These are phyloP conservation scores for Epinephelus fuscoguttatus DNA, from an alignment of 2,113 vertebrate genomes.

Conservation along the genomic window DNA sequence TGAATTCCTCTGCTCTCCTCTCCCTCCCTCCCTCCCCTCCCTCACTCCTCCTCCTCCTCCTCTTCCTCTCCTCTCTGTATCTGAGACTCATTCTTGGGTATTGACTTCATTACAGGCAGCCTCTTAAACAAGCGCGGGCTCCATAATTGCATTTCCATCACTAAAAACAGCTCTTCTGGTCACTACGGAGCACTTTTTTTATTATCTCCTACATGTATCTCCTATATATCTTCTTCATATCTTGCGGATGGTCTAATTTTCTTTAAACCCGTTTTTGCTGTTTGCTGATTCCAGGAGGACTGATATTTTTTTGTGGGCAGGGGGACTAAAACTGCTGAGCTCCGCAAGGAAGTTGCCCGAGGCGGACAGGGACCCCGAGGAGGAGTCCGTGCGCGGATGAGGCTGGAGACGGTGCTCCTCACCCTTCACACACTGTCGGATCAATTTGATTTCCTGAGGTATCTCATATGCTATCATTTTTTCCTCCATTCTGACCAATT, in stretches of 20 bases:
- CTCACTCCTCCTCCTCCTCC: background rate
- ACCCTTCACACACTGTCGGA: slow-evolving; percentile 34
- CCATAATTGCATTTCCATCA: slow-evolving; percentile 25
- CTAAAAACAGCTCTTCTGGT: slow-evolving; percentile 14
- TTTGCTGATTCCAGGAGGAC: slow-evolving; percentile 47
- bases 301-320: slow-evolving; percentile 1
- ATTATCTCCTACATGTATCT: background rate
- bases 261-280: slow-evolving; percentile 25
- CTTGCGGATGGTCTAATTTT: slow-evolving; percentile 30
- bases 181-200: slow-evolving; percentile 58
- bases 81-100: slow-evolving; percentile 63
- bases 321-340: slow-evolving; percentile 70
- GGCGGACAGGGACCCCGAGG: slow-evolving; percentile 61
- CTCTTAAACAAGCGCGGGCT: slow-evolving; percentile 65
- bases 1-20: slow-evolving; percentile 67
- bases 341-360: slow-evolving; percentile 82
- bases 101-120: slow-evolving; percentile 65
- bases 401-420: slow-evolving; percentile 49
- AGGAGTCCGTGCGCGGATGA: slow-evolving; percentile 52
- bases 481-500: background rate
- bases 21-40: slow-evolving; percentile 17
- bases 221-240: background rate
- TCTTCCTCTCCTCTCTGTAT: slow-evolving; percentile 3
- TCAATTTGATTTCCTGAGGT: slow-evolving; percentile 54
- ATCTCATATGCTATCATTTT: slow-evolving; percentile 20